Conservation (phyloP, 2,888 invertebrate genomes). For the Pelosia muscerda region DNA sequence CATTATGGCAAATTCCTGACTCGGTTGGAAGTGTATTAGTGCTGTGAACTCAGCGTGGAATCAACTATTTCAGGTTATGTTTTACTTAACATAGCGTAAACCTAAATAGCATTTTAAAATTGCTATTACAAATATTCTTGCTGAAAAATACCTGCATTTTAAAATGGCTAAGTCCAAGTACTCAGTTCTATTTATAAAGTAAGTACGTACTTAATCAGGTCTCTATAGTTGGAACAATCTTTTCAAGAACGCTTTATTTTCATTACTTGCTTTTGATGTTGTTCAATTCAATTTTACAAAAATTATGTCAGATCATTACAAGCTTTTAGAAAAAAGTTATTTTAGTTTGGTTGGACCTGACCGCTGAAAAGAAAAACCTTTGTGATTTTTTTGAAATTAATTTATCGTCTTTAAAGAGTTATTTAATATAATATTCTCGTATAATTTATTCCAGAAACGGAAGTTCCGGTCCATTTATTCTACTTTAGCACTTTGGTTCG, state of each 20-base stretch:
- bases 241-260: not conserved
- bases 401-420: constrained; percentile 58
- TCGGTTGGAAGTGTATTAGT: not conserved
- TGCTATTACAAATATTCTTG: not conserved
- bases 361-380: constrained; percentile 20
- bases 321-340: not conserved
- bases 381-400: constrained; percentile 36
- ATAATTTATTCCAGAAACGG: constrained; percentile 79
- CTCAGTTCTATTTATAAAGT: no score
- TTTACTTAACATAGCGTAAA: not conserved
- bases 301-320: not conserved
- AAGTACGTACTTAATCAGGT: no score
- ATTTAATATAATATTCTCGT: constrained; percentile 74
- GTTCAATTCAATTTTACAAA: not conserved
- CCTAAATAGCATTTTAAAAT: no score
- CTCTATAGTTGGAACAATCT: no score
- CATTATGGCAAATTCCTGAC: constrained; percentile 22
- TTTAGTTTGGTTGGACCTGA: not conserved
- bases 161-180: no score
- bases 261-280: constrained; percentile 2
- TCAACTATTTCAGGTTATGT: not conserved
- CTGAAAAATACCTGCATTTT: not conserved
- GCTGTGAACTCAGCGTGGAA: not conserved
- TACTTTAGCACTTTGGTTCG: constrained; percentile 82
- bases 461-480: constrained; percentile 83